Base-by-base conservation (phyloP, 2,113 vertebrate genomes). In the Dicerorhinus sumatrensis region DNA sequence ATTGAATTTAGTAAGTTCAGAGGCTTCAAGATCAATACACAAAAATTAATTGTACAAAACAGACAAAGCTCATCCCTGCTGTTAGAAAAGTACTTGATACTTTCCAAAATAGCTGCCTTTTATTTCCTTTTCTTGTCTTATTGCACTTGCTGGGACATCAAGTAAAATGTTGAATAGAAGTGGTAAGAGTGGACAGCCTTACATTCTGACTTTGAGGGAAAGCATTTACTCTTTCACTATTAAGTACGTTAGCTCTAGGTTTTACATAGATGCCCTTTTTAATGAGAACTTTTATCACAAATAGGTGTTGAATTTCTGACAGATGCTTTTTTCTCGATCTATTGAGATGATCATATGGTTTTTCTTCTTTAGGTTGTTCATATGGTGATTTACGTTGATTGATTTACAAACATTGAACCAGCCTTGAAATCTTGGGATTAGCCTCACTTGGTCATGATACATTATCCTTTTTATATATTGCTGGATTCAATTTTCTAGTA, bases 51-150 rank as follows among this genome's bases (percentile, higher is more conserved):
- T 81, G 27, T n/a, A 70, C 54, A 77, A 77, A 89, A 46, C 63
- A 73, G 23, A 25, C 6, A 42, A 82, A 94, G 58, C 20, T 42
- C 27, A 60, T 69, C 31, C 21, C 12, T 89, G 56, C 36, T 93
- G 23, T 51, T 85, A 63, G 48, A 69, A 96, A 60, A 96, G 31
- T 54, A 67, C 10, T 18, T 46, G n/a, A 11, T 42, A 48, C 54
- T 94, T 94, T 87, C 63, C 58, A 73, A 93, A 94, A 94, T 73
- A 18, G 25, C 80, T 88, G 3, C 42, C 7, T 69, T 67, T 73
- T 60, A 29, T 80, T 80, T 63, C 27, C 18, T 54, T 87, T 72
- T n/a, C 27, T 84, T 29, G 13, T 46, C 31, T 67, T 69, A 80
- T 18, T 80, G n/a, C 23, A 82, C 21, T 56, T 42, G 9, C 27